These are phyloP conservation scores for Cotesia congregata DNA, from an alignment of 2,888 invertebrate genomes.

Conservation along the genomic window DNA sequence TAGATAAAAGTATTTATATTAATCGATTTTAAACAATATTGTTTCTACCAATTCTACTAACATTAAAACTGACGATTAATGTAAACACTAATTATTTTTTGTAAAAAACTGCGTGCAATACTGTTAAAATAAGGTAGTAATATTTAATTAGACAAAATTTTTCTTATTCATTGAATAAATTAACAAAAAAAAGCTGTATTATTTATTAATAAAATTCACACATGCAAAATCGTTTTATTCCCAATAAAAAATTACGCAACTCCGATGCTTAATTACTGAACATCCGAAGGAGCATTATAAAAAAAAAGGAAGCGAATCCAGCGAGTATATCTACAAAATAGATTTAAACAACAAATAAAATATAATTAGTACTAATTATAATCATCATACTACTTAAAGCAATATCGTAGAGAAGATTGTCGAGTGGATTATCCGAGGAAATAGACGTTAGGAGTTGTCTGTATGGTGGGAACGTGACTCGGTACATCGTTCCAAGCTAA, in stretches of 20 bases:
- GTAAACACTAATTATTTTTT: too few species aligned
- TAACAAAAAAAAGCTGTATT: too few species aligned
- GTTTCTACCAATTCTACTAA: too few species aligned
- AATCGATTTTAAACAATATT: too few species aligned
- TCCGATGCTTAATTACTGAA: not conserved
- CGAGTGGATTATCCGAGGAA: slow-evolving; percentile 18
- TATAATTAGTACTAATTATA: slow-evolving; percentile 26
- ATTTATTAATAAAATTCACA: too few species aligned
- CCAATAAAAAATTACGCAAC: not conserved
- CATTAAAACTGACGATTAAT: too few species aligned
- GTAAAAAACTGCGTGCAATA: too few species aligned
- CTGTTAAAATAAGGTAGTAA: too few species aligned
- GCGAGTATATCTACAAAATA: not conserved
- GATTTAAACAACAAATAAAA: slow-evolving; percentile 3
- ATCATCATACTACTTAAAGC: slow-evolving; percentile 19
- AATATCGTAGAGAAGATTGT: slow-evolving; percentile 18
- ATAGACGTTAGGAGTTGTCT: slow-evolving; percentile 14
- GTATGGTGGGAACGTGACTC: slow-evolving; percentile 20
- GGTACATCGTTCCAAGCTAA: slow-evolving; percentile 35
- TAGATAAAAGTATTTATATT: too few species aligned
- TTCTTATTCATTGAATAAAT: too few species aligned
- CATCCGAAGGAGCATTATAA: not conserved
- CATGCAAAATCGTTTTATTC: not conserved
- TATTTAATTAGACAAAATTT: too few species aligned
- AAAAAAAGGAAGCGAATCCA: not conserved